Evolutionary conservation across 2,113 vertebrate species (phyloP).

Genomic region (Probosciger aterrimus): DNA sequence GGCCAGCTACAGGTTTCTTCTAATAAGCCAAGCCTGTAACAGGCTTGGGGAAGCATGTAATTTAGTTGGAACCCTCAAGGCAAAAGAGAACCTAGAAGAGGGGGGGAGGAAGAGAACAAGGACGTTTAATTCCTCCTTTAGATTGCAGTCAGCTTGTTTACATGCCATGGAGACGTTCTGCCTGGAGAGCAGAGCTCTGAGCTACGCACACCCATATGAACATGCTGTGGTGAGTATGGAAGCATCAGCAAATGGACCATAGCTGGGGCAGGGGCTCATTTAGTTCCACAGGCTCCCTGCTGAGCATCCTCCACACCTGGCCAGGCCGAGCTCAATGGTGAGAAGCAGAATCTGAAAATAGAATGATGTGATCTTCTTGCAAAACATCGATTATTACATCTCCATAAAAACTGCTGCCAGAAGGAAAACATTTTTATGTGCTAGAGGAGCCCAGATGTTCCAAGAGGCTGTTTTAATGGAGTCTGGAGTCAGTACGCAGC

Average conservation of each 20-base stretch:
- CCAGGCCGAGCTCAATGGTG: not conserved
- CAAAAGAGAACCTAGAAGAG: not conserved
- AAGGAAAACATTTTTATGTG: constrained; percentile 63
- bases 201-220: not conserved
- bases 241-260: not conserved
- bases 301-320: constrained; percentile 35
- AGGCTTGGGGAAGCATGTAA: constrained; percentile 35
- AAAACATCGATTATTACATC: constrained; percentile 49
- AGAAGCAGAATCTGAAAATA: constrained; percentile 28
- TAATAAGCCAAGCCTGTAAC: constrained; percentile 21
- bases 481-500: constrained; percentile 16
- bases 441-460: constrained; percentile 64
- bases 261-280: not conserved
- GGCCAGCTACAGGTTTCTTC: constrained; percentile 48
- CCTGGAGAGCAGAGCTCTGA: not conserved
- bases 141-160: not conserved
- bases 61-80: not conserved
- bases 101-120: not conserved
- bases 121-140: not conserved
- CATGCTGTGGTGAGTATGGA: fast-evolving
- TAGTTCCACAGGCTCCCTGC: not conserved
- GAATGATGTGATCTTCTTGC: not conserved
- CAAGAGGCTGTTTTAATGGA: constrained; percentile 26
- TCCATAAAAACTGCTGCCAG: constrained; percentile 67
- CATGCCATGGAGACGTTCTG: not conserved